Percentiles rank a stretch among this genome's conserved stretches.
These are phyloP conservation scores for Ctenosaura bakeri DNA, from an alignment of 2,797 vertebrate species.

Conservation along the genomic window DNA sequence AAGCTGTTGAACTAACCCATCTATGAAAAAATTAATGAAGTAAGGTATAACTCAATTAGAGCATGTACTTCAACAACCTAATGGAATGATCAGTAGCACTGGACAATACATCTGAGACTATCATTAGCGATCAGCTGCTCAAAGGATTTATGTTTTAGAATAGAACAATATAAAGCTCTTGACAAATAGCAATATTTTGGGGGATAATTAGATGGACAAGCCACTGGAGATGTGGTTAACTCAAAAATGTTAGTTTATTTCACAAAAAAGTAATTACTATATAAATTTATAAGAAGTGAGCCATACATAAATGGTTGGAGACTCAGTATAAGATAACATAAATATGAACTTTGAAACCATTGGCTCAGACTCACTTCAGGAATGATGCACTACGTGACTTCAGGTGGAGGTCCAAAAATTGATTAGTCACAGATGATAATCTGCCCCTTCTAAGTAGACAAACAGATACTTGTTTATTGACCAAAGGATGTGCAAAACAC, in stretches of 20 bases:
- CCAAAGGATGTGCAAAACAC: no score
- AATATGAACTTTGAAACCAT: neutral
- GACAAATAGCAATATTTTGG: neutral
- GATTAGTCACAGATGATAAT: neutral
- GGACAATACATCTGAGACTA: neutral
- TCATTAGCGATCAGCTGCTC: neutral
- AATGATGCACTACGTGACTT: neutral
- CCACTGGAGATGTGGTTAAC: neutral
- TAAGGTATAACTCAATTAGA: neutral
- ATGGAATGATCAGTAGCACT: neutral
- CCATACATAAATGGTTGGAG: neutral
- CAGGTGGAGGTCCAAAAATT: neutral
- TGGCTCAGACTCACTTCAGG: neutral
- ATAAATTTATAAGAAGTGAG: neutral
- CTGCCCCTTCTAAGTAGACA: no score
- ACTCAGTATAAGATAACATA: neutral
- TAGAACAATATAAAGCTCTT: neutral
- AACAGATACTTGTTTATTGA: no score
- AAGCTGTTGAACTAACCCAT: constrained; percentile 47
- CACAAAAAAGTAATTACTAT: neutral
- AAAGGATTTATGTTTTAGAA: neutral
- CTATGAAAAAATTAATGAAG: neutral
- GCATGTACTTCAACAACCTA: neutral
- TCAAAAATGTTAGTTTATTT: neutral
- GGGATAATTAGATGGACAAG: neutral